Evolutionary conservation across 2,888 invertebrate species (phyloP), one percentile per base, ranked within the genome.

Genomic region (Tricholauxania praeusta): DNA sequence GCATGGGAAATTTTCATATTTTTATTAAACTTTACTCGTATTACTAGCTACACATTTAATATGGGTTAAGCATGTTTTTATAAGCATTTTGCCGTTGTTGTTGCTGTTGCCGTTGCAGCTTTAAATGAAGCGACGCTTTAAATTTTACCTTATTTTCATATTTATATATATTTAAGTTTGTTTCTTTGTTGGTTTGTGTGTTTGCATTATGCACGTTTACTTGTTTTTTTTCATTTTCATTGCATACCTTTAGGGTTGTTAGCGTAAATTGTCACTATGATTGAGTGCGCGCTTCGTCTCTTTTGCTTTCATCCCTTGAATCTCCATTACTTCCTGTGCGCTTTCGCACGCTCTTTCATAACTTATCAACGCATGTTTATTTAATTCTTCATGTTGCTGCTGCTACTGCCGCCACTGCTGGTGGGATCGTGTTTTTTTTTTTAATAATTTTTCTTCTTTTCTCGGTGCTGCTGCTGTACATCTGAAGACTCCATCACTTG

Each of bases 41-140:
- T 22, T 73, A 49, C 64, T 3, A 8, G n/a, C 17, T 55, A 15
- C 55, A 32, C 71, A 64, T 63, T 66, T 74, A 71, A 75, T 75
- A 71, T 75, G 71, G 75, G 75, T 75, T 75, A 75, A 75, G 71
- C 72, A 72, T 73, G 75, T 75, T 68, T 75, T 75, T 73, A 73
- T 71, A 72, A 68, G 71, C 66, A 19, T 17, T 63, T 63, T 49
- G 17, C 17, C 17, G 17, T 51, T 59, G 65, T 66, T 52, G 60
- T 39, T 59, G 52, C 8, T 59, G 39, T 39, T 65, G 64, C 17
- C 32, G 28, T 49, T 39, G 60, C 53, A 48, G 48, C 49, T 47
- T 57, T 55, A n/a, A 22, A 59, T 60, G 62, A 28, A 53, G 22
- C 48, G 60, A 48, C 62, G 53, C 53, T 72, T 19, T 19, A 63